Base-by-base conservation (phyloP, 2,797 vertebrate species). In the Sebastes diaconus region DNA sequence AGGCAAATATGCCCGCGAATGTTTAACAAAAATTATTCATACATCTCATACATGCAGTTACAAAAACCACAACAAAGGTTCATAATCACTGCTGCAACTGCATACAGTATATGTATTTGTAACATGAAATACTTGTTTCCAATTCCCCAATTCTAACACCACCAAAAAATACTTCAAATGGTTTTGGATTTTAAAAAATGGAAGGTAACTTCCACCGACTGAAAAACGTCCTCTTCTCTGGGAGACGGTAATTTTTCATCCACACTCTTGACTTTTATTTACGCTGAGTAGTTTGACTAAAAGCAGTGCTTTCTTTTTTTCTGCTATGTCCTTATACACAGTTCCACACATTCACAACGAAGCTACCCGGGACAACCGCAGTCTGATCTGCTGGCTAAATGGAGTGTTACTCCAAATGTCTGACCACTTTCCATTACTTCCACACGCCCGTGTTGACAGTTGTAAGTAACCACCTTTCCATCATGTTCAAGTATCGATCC, bases 401-500 rank as follows among this genome's bases (percentile, higher is more conserved):
- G 39, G 16, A 67, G 32, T 25, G 68, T 54, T 63, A 34, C 79
- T 67, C 68, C 66, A 24, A 75, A 68, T 69, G 57, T 79, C 39
- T 7, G 58, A 58, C 55, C 69, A 67, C 65, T 73, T 67, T 67
- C 73, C 73, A 77, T 83, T 76, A 88, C 50, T 22, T 64, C 34
- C 42, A 73, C 34, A 74, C 34, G 24, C 30, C 63, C 2, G 1
- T 59, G 72, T 72, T 81, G 79, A 87, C 79, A 82, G 60, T 58
- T 81, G 75, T 77, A 70, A 76, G 77, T 59, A 77, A 77, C 77
- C 71, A 71, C 73, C 63, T 77, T 71, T 78, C 81, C 73, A 84
- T 87, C 68, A 75, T 74, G 65, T 75, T 86, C 79, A 84, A 79
- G 74, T 87, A 83, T 86, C 72, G 76, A 85, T 86, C 72, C 50